Evolutionary conservation across 2,113 vertebrate genomes (phyloP).

Genomic region (Platysternon megacephalum): DNA sequence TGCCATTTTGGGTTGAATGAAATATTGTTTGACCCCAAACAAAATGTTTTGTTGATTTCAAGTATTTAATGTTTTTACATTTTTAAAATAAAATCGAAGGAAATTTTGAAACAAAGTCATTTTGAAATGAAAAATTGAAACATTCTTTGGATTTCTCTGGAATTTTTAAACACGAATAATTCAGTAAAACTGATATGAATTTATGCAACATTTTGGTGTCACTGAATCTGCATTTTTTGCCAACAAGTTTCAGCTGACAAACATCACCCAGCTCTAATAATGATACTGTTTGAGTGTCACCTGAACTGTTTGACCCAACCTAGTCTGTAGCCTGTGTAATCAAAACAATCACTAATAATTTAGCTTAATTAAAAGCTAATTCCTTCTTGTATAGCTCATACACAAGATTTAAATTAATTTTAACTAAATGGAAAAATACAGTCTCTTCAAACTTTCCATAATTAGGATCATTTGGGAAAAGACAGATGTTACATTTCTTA

Average conservation of each 20-base stretch:
- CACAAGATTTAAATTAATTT: conserved; percentile 29
- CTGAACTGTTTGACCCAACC: background rate
- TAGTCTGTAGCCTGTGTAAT: background rate
- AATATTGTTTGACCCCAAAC: background rate
- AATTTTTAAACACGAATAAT: background rate
- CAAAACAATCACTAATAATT: background rate
- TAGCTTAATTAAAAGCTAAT: background rate
- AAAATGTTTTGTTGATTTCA: background rate
- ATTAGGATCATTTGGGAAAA: conserved; percentile 27
- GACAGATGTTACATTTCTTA: conserved; percentile 45
- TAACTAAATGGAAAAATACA: background rate
- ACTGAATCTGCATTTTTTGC: background rate
- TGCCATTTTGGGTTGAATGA: background rate
- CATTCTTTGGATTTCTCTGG: background rate
- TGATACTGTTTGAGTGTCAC: background rate
- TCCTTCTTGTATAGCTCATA: background rate
- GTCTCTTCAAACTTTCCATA: conserved; percentile 24
- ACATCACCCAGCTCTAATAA: background rate
- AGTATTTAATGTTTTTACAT: background rate
- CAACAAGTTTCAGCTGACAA: background rate
- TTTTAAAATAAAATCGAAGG: background rate
- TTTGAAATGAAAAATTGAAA: background rate
- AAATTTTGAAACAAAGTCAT: background rate
- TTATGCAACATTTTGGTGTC: background rate
- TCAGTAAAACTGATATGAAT: background rate